A percentile compares a stretch with the other conserved stretches of the same genome.
phyloP scores from a whole-genome alignment of 2,797 vertebrate genomes.

The Tapera naevia region DNA sequence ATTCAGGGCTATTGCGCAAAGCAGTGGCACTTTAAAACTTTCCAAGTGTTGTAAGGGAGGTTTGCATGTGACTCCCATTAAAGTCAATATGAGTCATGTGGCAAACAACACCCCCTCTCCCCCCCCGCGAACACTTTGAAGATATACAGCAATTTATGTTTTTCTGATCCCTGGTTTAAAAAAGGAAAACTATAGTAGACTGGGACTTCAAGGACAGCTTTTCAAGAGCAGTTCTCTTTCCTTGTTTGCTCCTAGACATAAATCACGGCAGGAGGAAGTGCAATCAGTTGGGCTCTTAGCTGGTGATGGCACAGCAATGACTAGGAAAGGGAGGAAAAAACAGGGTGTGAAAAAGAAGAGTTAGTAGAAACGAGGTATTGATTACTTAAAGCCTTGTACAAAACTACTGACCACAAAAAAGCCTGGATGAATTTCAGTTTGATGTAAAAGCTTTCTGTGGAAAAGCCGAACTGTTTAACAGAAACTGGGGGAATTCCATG shows the following conservation, averaged over 20 bases:
- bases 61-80: conserved; percentile 63
- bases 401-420: neutral
- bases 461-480: neutral
- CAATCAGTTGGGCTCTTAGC: neutral
- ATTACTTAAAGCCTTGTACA: neutral
- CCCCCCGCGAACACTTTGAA: conserved; percentile 37
- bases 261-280: neutral
- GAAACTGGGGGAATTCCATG: neutral
- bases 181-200: neutral
- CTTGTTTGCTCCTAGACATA: conserved; percentile 12
- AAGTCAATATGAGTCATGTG: conserved; percentile 48
- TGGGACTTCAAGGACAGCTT: conserved; percentile 18
- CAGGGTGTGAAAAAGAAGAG: neutral
- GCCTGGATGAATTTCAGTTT: neutral
- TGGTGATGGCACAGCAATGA: neutral
- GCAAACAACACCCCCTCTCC: conserved; percentile 25
- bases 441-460: neutral
- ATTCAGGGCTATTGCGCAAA: neutral
- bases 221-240: conserved; percentile 12
- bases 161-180: neutral
- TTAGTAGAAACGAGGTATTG: neutral
- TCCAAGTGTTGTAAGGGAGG: conserved; percentile 24
- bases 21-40: conserved; percentile 31
- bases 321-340: neutral
- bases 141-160: conserved; percentile 41